Evolutionary conservation across 2,797 vertebrate genomes (phyloP), one percentile per base, ranked within the genome.

Genomic region (Carapus acus): DNA sequence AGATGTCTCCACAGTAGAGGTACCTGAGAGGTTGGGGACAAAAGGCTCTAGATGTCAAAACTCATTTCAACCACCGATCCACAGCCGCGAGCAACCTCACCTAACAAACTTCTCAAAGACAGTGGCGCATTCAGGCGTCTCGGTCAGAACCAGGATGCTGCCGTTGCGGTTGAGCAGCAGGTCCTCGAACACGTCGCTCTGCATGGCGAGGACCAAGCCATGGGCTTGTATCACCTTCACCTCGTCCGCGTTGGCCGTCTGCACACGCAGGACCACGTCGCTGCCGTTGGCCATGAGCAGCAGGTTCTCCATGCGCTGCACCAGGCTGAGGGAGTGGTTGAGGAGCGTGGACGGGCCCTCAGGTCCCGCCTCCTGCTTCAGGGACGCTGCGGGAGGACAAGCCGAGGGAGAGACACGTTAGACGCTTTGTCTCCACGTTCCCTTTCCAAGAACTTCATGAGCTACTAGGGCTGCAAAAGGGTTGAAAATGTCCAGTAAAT

Each of bases 41-140:
- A 42, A 50, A 37, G 12, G 29, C 20, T 47, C 12, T 15, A 36
- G 34, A 46, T 33, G 64, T 49, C 21, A 11, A 46, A 43, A 49
- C 20, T 33, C 31, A 33, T 33, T 9, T 62, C 43, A 77, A 73
- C 62, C 49, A 51, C 40, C 54, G 34, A 33, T 23, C 4, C 16
- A 2, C 12, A 55, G 31, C 20, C 5, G 1, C 4, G 19, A 58
- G 46, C 43, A 17, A n/a, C 15, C 64, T 61, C 29, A 94, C 94
- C 93, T 93, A 84, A 98, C 74, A 76, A 99, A 97, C 77, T 93
- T 96, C 59, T 98, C 93, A 0, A 99, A 97, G 73, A 96, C 88
- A 0, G 86, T 87, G 0, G 91, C 85, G 0, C 90, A 91, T 43
- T 96, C 92, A 0, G 88, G 54, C 0, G 81, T 83, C 78, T 97